Conservation (phyloP, 2,113 vertebrate genomes). For the Osmerus mordax region DNA sequence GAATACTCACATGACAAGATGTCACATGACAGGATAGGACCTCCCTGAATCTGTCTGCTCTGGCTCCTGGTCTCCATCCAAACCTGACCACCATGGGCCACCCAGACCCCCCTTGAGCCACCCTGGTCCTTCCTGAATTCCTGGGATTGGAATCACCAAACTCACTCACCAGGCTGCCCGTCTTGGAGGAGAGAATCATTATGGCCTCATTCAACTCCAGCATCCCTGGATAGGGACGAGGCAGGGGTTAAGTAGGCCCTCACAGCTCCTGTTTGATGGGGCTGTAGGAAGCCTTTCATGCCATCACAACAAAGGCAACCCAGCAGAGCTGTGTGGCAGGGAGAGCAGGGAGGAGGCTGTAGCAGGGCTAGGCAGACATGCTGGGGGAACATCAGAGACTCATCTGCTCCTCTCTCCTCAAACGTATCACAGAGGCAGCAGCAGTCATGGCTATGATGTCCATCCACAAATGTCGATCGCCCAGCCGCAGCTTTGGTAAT, state of each 20-base stretch:
- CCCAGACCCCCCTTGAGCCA: too few species aligned
- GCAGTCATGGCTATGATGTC: constrained; percentile 3
- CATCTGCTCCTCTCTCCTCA: background rate
- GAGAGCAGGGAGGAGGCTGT: background rate
- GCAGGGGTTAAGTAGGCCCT: constrained; percentile 28
- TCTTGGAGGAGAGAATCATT: constrained; percentile 13
- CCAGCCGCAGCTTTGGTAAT: background rate
- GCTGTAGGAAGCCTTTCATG: constrained; percentile 37
- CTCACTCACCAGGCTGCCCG: constrained; percentile 2
- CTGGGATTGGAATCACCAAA: too few species aligned
- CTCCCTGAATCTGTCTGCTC: background rate
- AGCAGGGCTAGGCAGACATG: background rate
- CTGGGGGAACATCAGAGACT: background rate
- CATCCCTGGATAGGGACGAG: constrained; percentile 13
- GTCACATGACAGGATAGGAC: background rate
- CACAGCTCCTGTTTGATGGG: constrained; percentile 12
- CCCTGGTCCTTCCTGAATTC: too few species aligned
- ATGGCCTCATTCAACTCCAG: constrained; percentile 22
- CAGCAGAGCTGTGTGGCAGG: background rate
- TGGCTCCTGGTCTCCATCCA: background rate
- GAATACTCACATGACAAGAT: background rate
- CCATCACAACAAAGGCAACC: constrained; percentile 40
- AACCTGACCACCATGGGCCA: background rate
- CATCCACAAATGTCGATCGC: constrained; percentile 18
- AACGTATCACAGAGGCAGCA: constrained; percentile 8